Conservation (phyloP, 2,797 vertebrate genomes). For the Crocodylus rhombifer region DNA sequence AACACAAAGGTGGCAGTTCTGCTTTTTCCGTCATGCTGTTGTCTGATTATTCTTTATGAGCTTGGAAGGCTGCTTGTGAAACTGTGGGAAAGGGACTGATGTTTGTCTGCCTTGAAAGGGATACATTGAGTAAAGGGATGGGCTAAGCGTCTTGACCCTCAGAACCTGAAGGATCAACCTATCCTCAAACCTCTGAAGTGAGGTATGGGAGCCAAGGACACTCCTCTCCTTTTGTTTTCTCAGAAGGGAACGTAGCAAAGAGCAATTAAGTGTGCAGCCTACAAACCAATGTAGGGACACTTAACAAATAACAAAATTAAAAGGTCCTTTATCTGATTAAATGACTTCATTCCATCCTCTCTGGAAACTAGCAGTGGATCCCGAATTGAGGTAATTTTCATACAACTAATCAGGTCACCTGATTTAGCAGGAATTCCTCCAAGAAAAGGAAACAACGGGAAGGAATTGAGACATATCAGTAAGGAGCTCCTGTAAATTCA, state of each 20-base stretch:
- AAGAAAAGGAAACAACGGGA: background rate
- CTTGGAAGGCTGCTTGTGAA: background rate
- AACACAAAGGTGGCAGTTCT: background rate
- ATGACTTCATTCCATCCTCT: background rate
- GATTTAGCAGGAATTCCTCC: background rate
- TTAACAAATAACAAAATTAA: background rate
- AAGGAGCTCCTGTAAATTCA: background rate
- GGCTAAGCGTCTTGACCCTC: background rate
- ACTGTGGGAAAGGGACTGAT: background rate
- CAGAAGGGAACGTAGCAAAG: background rate
- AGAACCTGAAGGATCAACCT: fast-evolving
- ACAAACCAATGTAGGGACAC: fast-evolving
- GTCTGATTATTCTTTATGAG: background rate
- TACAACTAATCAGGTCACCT: background rate
- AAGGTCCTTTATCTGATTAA: background rate
- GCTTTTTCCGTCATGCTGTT: background rate
- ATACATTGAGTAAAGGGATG: background rate
- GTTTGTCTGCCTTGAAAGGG: background rate
- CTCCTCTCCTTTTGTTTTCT: background rate
- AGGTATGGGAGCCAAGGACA: background rate
- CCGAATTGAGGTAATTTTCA: background rate
- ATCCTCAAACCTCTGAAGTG: fast-evolving
- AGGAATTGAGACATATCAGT: background rate
- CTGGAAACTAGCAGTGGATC: background rate
- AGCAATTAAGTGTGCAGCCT: background rate